Evolutionary conservation across 2,113 vertebrate species (phyloP).

Genomic region (Patagioenas fasciata): DNA sequence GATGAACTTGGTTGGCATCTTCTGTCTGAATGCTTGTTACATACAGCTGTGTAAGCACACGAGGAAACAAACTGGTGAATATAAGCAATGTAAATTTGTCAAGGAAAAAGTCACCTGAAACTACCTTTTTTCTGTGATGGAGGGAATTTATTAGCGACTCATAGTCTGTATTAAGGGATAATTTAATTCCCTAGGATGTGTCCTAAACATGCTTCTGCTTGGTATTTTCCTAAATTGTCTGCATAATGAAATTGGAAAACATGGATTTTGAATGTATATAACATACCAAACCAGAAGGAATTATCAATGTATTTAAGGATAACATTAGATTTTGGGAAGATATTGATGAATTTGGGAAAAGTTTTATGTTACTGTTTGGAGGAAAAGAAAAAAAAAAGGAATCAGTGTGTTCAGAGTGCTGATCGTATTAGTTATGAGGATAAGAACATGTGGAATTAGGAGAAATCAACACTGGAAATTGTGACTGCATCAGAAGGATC

Average conservation of each 20-base stretch:
- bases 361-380: not conserved
- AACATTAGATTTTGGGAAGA: not conserved
- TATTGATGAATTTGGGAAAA: not conserved
- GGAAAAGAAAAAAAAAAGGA: rapidly evolving
- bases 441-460: not conserved
- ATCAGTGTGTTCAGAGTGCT: not conserved
- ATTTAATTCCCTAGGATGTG: not conserved
- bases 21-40: not conserved
- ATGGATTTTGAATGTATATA: not conserved
- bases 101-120: not conserved
- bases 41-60: not conserved
- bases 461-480: not conserved
- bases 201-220: not conserved
- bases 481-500: not conserved
- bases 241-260: not conserved
- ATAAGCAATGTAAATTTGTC: not conserved
- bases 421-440: not conserved
- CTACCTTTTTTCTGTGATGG: not conserved
- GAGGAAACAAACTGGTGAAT: not conserved
- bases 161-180: not conserved
- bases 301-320: not conserved
- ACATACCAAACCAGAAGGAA: not conserved
- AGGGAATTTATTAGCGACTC: not conserved
- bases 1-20: not conserved
- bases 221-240: not conserved